Percentiles rank a stretch among this genome's conserved stretches.
Conservation (phyloP, 2,113 vertebrate species). For the Periophthalmodon schlosseri region DNA sequence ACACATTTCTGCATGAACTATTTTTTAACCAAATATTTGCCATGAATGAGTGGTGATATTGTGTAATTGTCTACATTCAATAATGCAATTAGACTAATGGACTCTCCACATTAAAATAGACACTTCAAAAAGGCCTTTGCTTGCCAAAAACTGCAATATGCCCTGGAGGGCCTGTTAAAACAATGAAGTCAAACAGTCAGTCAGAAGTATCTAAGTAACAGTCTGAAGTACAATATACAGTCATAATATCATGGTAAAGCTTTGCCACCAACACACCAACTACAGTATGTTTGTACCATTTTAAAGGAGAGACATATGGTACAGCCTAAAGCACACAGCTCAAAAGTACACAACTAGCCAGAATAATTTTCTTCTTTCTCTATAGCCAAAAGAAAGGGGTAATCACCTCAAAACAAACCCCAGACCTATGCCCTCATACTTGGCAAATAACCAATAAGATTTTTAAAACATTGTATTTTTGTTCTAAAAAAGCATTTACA, state of each 20-base stretch:
- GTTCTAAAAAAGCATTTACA: neutral
- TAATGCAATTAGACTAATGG: slow-evolving; percentile 33
- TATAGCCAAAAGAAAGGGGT: slow-evolving; percentile 14
- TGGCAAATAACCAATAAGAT: too few species aligned
- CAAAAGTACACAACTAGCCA: slow-evolving; percentile 14
- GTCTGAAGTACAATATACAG: slow-evolving; percentile 43
- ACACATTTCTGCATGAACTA: slow-evolving; percentile 8
- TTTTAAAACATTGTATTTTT: neutral
- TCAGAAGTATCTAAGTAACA: slow-evolving; percentile 49
- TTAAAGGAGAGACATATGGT: slow-evolving; percentile 36
- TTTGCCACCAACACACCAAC: slow-evolving; percentile 48
- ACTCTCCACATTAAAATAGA: slow-evolving; percentile 12
- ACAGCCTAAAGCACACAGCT: slow-evolving; percentile 31
- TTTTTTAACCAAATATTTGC: neutral
- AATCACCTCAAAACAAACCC: slow-evolving; percentile 11
- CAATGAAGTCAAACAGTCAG: slow-evolving; percentile 43
- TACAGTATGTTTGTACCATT: slow-evolving; percentile 17
- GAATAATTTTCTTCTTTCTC: slow-evolving; percentile 16
- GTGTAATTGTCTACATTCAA: slow-evolving; percentile 70
- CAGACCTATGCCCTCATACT: neutral
- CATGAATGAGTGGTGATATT: slow-evolving; percentile 14
- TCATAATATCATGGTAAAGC: slow-evolving; percentile 45
- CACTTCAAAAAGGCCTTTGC: neutral
- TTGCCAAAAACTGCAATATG: slow-evolving; percentile 37
- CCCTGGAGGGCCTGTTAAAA: slow-evolving; percentile 23